A percentile compares a stretch with the other conserved stretches of the same genome.
Evolutionary conservation across 2,797 vertebrate species (phyloP).

Genomic region (Pagetopsis macropterus): DNA sequence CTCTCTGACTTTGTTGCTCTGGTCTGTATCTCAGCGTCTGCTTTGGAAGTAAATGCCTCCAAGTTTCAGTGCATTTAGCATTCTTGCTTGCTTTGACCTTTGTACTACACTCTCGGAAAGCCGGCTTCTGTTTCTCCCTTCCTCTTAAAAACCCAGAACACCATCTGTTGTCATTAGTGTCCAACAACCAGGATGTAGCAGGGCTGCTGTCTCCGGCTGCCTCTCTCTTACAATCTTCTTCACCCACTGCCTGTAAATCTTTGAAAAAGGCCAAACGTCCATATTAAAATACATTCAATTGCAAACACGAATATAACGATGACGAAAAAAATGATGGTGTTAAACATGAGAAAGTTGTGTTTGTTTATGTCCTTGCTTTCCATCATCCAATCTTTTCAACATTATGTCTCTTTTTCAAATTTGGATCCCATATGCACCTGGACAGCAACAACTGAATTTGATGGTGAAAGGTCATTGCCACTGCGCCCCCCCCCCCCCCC

Average conservation of each 20-base stretch:
- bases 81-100: conserved; percentile 52
- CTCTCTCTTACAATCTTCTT: conserved; percentile 30
- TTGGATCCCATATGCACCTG: too few species aligned
- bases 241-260: conserved; percentile 44
- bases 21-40: conserved; percentile 24
- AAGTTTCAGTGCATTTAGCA: conserved; percentile 53
- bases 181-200: conserved; percentile 53
- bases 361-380: conserved; percentile 10
- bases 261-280: conserved; percentile 59
- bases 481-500: too few species aligned
- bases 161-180: conserved; percentile 71
- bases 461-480: too few species aligned
- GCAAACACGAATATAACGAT: background rate
- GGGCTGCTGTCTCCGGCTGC: conserved; percentile 36
- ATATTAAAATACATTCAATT: conserved; percentile 41
- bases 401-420: background rate
- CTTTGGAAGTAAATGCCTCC: conserved; percentile 44
- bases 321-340: background rate
- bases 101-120: conserved; percentile 58
- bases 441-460: too few species aligned
- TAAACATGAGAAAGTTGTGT: conserved; percentile 47
- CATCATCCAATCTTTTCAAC: background rate
- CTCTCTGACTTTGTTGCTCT: conserved; percentile 39
- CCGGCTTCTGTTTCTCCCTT: conserved; percentile 38
- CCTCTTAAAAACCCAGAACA: conserved; percentile 50